Percentiles rank a stretch among this genome's conserved stretches.
These are phyloP conservation scores for Heliconius ismenius DNA, from an alignment of 2,888 invertebrate species.

Conservation along the genomic window DNA sequence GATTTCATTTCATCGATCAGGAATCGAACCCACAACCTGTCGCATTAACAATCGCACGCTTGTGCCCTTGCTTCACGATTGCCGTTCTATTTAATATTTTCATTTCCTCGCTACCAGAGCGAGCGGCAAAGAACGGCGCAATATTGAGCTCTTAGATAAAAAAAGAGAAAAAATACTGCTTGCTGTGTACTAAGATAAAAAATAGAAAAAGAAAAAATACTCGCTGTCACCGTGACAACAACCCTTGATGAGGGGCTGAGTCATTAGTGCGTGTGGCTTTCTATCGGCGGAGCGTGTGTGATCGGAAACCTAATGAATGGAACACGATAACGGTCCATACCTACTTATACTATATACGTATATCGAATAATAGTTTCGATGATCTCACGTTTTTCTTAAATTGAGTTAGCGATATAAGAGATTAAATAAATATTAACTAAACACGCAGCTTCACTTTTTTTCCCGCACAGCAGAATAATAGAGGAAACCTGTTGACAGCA, in stretches of 20 bases:
- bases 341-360: background rate
- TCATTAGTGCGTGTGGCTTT: slow-evolving; percentile 37
- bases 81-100: background rate
- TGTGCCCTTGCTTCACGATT: no score
- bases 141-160: no score
- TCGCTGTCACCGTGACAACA: slow-evolving; percentile 3
- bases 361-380: background rate
- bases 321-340: slow-evolving; percentile 20
- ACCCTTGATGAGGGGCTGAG: slow-evolving; percentile 4
- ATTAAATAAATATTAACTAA: no score
- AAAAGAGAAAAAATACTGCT: background rate
- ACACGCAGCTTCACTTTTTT: background rate
- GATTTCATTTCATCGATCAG: no score
- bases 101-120: background rate
- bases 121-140: background rate
- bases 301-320: slow-evolving; percentile 35
- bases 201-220: no score
- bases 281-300: slow-evolving; percentile 35
- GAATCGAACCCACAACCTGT: no score
- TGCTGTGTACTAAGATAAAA: background rate
- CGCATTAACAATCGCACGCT: no score
- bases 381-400: background rate
- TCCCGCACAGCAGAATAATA: no score
- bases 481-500: no score
- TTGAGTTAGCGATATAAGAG: background rate